Percentiles rank a stretch among this genome's conserved stretches.
These are phyloP conservation scores for Pocillopora damicornis DNA, from an alignment of 64 coral and sea anemone species.

Conservation along the genomic window DNA sequence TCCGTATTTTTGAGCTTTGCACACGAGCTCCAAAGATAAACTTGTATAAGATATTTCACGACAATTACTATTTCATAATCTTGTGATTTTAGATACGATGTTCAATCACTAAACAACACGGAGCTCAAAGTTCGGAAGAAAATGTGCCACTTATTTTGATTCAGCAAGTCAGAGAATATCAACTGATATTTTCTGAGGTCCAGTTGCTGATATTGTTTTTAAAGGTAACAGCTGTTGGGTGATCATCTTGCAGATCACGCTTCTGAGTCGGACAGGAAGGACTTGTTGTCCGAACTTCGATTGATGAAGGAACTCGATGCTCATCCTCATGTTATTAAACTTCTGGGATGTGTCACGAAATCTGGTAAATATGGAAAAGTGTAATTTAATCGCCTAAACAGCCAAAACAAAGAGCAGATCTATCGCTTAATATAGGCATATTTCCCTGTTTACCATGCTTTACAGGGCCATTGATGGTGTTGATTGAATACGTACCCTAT, in stretches of 20 bases:
- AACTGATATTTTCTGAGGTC: neutral
- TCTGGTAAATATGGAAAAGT: neutral
- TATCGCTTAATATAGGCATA: neutral
- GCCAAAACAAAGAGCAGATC: too few species aligned
- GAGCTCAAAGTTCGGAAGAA: too few species aligned
- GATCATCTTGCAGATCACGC: conserved; percentile 16
- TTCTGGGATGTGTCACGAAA: conserved; percentile 29
- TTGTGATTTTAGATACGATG: too few species aligned
- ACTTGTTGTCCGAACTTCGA: conserved; percentile 39
- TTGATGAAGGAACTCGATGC: conserved; percentile 25
- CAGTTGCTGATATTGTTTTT: neutral
- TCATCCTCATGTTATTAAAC: conserved; percentile 44
- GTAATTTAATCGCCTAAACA: neutral
- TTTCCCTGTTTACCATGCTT: neutral
- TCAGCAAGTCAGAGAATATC: neutral
- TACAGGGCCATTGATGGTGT: neutral
- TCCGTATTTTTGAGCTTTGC: too few species aligned
- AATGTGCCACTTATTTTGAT: too few species aligned
- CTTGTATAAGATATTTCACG: too few species aligned
- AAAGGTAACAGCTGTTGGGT: neutral
- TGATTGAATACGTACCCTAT: conserved; percentile 24
- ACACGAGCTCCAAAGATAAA: too few species aligned
- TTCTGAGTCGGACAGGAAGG: conserved; percentile 18
- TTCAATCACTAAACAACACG: too few species aligned
- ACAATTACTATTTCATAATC: too few species aligned